phyloP scores from a whole-genome alignment of 23 tunicate genomes.

The Ciona savignyi region DNA sequence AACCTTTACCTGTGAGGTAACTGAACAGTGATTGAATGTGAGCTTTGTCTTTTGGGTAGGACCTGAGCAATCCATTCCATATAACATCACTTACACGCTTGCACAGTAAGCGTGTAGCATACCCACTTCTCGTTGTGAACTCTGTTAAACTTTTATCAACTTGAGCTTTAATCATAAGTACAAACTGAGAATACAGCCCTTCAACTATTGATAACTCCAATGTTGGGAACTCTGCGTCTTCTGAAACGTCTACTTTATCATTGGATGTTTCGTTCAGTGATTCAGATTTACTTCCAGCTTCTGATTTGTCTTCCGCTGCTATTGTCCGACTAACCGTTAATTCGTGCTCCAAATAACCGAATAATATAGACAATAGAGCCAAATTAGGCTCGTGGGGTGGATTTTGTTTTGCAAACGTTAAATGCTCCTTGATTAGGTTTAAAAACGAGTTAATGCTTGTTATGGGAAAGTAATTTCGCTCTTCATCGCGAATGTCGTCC shows the following conservation, averaged over 20 bases:
- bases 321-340: constrained; percentile 37
- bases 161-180: constrained; percentile 46
- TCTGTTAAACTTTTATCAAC: constrained; percentile 66
- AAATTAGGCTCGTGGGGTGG: constrained; percentile 34
- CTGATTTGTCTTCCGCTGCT: background rate
- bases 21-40: constrained; percentile 86
- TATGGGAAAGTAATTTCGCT: constrained; percentile 40
- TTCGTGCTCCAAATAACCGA: constrained; percentile 68
- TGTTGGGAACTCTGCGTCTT: constrained; percentile 44
- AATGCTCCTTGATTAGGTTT: constrained; percentile 29
- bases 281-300: background rate
- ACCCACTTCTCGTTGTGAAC: constrained; percentile 63
- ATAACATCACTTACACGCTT: constrained; percentile 74
- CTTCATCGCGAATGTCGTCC: constrained; percentile 5
- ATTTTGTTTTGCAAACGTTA: constrained; percentile 13
- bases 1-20: constrained; percentile 78
- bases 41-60: constrained; percentile 83
- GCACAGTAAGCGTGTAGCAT: constrained; percentile 54
- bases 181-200: constrained; percentile 50
- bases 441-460: constrained; percentile 16
- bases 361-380: constrained; percentile 55
- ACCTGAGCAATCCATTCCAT: constrained; percentile 74
- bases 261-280: background rate
- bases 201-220: constrained; percentile 56
- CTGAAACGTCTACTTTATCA: background rate